Evolutionary conservation across 2,797 vertebrate species (phyloP).

Genomic region (Hydrophis major): DNA sequence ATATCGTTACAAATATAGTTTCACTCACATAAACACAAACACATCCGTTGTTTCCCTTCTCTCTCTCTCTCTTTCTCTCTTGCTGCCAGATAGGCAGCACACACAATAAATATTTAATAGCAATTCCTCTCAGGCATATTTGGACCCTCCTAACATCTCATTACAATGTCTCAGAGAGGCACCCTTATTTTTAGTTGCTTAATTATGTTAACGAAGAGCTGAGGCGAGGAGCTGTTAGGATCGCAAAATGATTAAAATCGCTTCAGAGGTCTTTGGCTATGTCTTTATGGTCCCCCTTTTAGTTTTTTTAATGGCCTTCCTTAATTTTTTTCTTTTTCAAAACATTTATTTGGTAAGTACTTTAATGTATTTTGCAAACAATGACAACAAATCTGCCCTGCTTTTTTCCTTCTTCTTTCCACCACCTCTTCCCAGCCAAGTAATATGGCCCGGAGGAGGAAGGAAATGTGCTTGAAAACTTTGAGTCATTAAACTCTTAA

Average conservation of each 20-base stretch:
- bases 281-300: constrained; percentile 81
- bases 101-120: constrained; percentile 85
- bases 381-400: constrained; percentile 13
- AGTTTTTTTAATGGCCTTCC: constrained; percentile 76
- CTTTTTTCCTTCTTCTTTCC: neutral
- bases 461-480: neutral
- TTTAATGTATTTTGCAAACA: constrained; percentile 46
- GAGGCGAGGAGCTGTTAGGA: constrained; percentile 76
- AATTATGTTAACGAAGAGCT: constrained; percentile 81
- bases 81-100: constrained; percentile 71
- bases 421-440: constrained; percentile 26
- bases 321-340: constrained; percentile 44
- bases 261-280: constrained; percentile 78
- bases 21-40: constrained; percentile 19
- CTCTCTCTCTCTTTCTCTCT: constrained; percentile 69
- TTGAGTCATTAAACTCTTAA: neutral
- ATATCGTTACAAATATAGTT: constrained; percentile 42
- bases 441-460: constrained; percentile 35
- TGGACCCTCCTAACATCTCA: constrained; percentile 76
- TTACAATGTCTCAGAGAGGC: constrained; percentile 79
- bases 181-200: constrained; percentile 81
- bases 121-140: constrained; percentile 76
- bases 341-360: constrained; percentile 59
- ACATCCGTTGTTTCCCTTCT: constrained; percentile 67
- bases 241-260: constrained; percentile 84